Percentiles rank a stretch among this genome's conserved stretches.
phyloP scores from a whole-genome alignment of 53 echinoderm and acorn worm species.

The Echinarachnius parma region DNA sequence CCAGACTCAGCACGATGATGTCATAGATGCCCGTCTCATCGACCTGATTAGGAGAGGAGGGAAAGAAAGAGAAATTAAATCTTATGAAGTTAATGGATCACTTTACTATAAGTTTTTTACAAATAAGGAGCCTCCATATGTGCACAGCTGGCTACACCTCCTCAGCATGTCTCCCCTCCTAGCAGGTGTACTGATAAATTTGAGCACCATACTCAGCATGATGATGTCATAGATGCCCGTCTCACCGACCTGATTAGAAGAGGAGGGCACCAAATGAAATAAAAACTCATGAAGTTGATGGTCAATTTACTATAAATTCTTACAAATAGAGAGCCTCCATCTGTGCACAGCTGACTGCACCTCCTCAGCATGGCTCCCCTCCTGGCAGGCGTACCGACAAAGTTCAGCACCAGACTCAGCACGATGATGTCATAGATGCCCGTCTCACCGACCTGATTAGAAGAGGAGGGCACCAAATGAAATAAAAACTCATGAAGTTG shows the following conservation, averaged over 20 bases:
- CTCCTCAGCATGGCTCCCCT: constrained; percentile 81
- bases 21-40: constrained; percentile 57
- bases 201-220: constrained; percentile 86
- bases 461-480: no score
- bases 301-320: no score
- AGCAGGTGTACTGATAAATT: no score
- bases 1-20: constrained; percentile 84
- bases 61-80: no score
- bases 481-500: no score
- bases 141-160: constrained; percentile 62
- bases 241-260: constrained; percentile 59
- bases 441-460: constrained; percentile 56
- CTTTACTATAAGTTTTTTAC: no score
- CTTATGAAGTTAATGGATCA: no score
- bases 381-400: constrained; percentile 68
- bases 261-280: no score
- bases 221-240: constrained; percentile 72
- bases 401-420: constrained; percentile 89
- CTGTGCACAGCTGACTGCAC: constrained; percentile 59
- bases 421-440: constrained; percentile 74
- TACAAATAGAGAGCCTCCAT: constrained; percentile 81
- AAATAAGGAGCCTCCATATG: constrained; percentile 68
- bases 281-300: no score
- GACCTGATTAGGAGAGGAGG: no score
- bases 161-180: constrained; percentile 79